phyloP scores from a whole-genome alignment of 1,140 invertebrate species.

The Lepeophtheirus salmonis region DNA sequence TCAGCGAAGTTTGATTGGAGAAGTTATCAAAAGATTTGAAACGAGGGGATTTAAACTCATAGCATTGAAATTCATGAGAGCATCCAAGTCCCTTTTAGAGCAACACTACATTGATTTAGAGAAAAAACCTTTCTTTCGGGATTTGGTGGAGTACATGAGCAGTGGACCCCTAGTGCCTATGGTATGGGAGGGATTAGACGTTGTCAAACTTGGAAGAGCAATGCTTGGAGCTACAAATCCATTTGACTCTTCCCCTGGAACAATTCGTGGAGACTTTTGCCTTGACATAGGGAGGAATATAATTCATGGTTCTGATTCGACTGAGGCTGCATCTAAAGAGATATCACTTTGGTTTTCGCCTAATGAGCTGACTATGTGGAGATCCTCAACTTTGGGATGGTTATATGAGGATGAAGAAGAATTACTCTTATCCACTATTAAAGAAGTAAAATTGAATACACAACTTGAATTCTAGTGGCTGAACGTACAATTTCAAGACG shows the following conservation, averaged over 20 bases:
- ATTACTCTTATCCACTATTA: not conserved
- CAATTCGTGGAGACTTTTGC: slow-evolving; percentile 85
- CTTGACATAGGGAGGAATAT: slow-evolving; percentile 76
- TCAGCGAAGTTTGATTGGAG: slow-evolving; percentile 80
- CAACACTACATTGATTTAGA: slow-evolving; percentile 80
- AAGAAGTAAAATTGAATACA: too few species aligned
- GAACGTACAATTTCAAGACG: too few species aligned
- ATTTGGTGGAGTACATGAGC: slow-evolving; percentile 86
- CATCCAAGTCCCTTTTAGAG: slow-evolving; percentile 54
- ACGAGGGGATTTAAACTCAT: slow-evolving; percentile 93
- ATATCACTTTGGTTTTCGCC: slow-evolving; percentile 85
- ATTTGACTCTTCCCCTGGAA: slow-evolving; percentile 72
- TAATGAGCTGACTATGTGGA: slow-evolving; percentile 67
- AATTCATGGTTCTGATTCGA: slow-evolving; percentile 85
- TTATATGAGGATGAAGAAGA: slow-evolving; percentile 45
- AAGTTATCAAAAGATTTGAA: slow-evolving; percentile 90
- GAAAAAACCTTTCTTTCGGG: slow-evolving; percentile 70
- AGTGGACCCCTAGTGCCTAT: slow-evolving; percentile 93
- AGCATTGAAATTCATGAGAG: slow-evolving; percentile 73
- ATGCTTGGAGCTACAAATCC: slow-evolving; percentile 95
- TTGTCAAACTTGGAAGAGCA: slow-evolving; percentile 77
- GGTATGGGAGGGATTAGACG: slow-evolving; percentile 90
- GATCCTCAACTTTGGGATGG: slow-evolving; percentile 55
- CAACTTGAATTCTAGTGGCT: too few species aligned
- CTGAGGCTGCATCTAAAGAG: slow-evolving; percentile 91